phyloP scores from a whole-genome alignment of 2,113 vertebrate species.

The Oreochromis tanganicae region DNA sequence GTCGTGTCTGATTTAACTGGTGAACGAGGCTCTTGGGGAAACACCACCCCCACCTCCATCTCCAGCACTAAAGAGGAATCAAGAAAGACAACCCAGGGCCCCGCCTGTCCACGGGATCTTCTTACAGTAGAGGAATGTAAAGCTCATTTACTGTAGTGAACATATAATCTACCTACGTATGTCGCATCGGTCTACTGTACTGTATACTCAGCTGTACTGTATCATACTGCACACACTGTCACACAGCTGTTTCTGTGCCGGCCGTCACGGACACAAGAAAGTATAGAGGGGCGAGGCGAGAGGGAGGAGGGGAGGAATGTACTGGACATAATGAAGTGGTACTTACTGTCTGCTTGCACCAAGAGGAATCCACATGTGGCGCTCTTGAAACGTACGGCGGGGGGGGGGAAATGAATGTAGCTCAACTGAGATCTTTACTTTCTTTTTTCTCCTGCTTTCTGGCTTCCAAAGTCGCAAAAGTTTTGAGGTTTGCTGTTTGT shows the following conservation, averaged over 20 bases:
- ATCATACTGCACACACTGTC: constrained; percentile 59
- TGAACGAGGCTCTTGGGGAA: constrained; percentile 31
- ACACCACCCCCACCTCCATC: neutral
- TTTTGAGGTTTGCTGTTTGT: constrained; percentile 24
- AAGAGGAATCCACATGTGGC: constrained; percentile 45
- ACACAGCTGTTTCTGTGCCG: constrained; percentile 56
- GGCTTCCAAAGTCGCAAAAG: constrained; percentile 28
- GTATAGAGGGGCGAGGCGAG: neutral
- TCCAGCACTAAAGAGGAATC: constrained; percentile 13
- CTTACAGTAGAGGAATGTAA: constrained; percentile 72
- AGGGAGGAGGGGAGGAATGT: constrained; percentile 55
- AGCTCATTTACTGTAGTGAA: constrained; percentile 68
- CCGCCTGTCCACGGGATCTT: constrained; percentile 37
- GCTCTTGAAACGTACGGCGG: constrained; percentile 13
- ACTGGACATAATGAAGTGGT: constrained; percentile 60
- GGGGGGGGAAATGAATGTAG: constrained; percentile 80
- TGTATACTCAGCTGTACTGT: constrained; percentile 64
- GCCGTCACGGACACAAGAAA: constrained; percentile 24
- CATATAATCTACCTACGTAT: constrained; percentile 63
- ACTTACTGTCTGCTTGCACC: constrained; percentile 54
- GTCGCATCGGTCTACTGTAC: constrained; percentile 61
- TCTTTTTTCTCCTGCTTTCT: constrained; percentile 14
- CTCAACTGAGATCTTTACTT: constrained; percentile 66
- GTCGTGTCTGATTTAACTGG: constrained; percentile 11
- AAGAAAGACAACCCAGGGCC: constrained; percentile 1